These are phyloP conservation scores for Mythimna lalbum DNA, from an alignment of 2,888 invertebrate genomes.

Conservation along the genomic window DNA sequence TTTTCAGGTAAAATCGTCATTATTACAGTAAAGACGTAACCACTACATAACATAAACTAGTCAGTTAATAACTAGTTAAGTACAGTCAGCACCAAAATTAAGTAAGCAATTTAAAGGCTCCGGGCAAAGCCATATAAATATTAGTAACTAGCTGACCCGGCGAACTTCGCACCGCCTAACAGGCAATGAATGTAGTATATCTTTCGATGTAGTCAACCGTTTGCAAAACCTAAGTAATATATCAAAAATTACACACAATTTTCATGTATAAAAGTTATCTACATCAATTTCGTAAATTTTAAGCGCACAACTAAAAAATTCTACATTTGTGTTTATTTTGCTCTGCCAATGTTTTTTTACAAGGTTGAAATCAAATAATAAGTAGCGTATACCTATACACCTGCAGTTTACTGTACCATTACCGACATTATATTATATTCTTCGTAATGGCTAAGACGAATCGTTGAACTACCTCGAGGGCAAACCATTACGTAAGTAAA, in stretches of 20 bases:
- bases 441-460: constrained; percentile 4
- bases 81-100: background rate
- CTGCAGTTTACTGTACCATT: constrained; percentile 1
- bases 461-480: constrained; percentile 1
- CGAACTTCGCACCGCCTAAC: too few relatives aligned
- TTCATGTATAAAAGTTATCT: too few relatives aligned
- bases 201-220: too few relatives aligned
- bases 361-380: too few relatives aligned
- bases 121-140: background rate
- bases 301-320: too few relatives aligned
- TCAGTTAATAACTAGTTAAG: background rate
- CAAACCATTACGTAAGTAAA: background rate
- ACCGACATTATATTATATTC: background rate
- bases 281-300: too few relatives aligned
- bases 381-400: background rate
- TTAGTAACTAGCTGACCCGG: too few relatives aligned
- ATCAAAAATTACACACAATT: too few relatives aligned
- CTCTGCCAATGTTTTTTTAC: too few relatives aligned
- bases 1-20: background rate
- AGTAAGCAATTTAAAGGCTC: background rate
- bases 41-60: constrained; percentile 12
- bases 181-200: too few relatives aligned
- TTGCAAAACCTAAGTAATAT: too few relatives aligned
- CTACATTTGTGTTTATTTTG: too few relatives aligned
- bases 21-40: constrained; percentile 12